Conservation (phyloP, 2,113 vertebrate species). For the Aspidoscelis tigris region DNA sequence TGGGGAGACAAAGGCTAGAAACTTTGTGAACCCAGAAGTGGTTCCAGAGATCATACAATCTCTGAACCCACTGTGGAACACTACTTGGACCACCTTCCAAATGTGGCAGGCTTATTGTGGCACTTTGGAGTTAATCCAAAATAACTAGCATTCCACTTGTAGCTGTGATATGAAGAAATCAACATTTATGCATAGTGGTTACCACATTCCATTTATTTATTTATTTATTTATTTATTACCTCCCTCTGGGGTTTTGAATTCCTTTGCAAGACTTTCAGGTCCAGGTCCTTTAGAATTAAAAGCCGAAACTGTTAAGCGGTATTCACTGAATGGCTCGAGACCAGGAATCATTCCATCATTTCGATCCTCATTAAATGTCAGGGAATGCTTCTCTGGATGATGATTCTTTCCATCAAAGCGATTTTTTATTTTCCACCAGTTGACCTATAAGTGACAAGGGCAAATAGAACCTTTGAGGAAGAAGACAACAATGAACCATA, state of each 20-base stretch:
- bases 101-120: neutral
- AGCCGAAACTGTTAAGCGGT: conserved; percentile 87
- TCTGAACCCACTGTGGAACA: neutral
- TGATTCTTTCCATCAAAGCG: conserved; percentile 82
- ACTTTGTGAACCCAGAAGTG: neutral
- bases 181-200: neutral
- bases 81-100: neutral
- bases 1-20: neutral
- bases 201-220: neutral
- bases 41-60: neutral
- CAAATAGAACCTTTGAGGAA: neutral
- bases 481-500: neutral
- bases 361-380: conserved; percentile 83
- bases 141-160: neutral
- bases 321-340: conserved; percentile 91
- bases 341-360: conserved; percentile 82
- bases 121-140: neutral
- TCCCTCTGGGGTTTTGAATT: conserved; percentile 95
- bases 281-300: conserved; percentile 93
- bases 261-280: conserved; percentile 85
- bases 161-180: neutral
- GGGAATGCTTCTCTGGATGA: conserved; percentile 81
- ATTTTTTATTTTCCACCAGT: conserved; percentile 90
- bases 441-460: conserved; percentile 79
- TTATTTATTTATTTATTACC: conserved; percentile 77